These are phyloP conservation scores for Ctenodactylus gundi DNA, from an alignment of 2,113 vertebrate species.

Conservation along the genomic window DNA sequence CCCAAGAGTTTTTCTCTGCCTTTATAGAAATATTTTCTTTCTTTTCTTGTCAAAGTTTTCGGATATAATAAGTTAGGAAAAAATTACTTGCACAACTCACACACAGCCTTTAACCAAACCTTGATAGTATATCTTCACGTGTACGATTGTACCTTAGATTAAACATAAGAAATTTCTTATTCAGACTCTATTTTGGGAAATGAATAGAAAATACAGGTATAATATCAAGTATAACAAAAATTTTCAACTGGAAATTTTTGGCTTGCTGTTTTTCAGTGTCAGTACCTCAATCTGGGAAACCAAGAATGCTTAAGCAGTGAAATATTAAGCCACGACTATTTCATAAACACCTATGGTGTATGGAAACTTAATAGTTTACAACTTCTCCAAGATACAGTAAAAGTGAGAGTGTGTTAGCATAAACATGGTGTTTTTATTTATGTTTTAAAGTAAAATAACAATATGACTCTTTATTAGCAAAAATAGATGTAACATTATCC, in stretches of 20 bases:
- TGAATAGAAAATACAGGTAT: not conserved
- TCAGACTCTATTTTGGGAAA: not conserved
- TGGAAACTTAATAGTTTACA: not conserved
- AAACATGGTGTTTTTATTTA: not conserved
- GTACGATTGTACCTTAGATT: not conserved
- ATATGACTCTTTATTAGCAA: not conserved
- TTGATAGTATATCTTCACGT: not conserved
- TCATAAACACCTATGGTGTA: not conserved
- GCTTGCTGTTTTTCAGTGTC: not conserved
- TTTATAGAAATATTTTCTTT: not conserved
- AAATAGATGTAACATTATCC: not conserved
- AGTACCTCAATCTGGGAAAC: not conserved
- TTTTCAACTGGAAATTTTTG: not conserved
- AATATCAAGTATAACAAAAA: not conserved
- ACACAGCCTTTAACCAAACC: not conserved
- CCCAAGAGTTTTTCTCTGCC: not conserved
- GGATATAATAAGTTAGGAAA: not conserved
- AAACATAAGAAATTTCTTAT: not conserved
- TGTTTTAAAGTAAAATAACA: not conserved
- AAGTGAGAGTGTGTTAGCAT: not conserved
- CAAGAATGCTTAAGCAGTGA: not conserved
- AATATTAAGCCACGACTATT: not conserved
- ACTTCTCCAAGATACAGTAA: not conserved
- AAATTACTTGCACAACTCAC: conserved; percentile 26
- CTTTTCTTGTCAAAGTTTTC: not conserved